Evolutionary conservation across 2,888 invertebrate genomes (phyloP), one percentile per base, ranked within the genome.

Genomic region (Trissonchulus sp.): DNA sequence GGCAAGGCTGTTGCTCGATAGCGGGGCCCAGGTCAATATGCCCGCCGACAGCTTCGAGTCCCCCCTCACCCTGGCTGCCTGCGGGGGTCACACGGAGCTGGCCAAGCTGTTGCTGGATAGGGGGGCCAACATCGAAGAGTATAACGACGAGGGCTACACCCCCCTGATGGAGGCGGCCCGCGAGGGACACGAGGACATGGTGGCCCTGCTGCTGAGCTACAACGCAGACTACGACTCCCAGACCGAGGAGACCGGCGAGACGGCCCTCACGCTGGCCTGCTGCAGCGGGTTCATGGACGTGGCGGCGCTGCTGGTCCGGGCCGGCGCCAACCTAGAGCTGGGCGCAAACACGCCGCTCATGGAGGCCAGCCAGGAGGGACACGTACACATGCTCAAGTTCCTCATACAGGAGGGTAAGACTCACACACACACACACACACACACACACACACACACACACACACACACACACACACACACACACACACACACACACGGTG

Each of bases 1-100:
- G 71, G 97, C 97, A 8, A 88, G 94, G 80, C 88, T 98, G 78
- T 88, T 99, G 79, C 88, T 99, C 30, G 96, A 98, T 87, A 94
- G 94, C 34, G 98, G 98, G 78, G 98, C 98, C 74, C 97, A 97
- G 89, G 94, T 95, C 76, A 99, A 99, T 87, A 96, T 99, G 95
- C 97, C 98, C 75, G 94, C 96, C 72, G 98, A 98, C 87, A 96
- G 97, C 86, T 98, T 98, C 87, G 99, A 99, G 88, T 98, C 97
- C 3, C 99, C 99, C 33, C 88, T 99, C 80, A 99, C 98, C 37
- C 88, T 99, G 80, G 99, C 99, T 74, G 97, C 98, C 69, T 98
- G 98, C 87, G 98, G 98, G 77, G 99, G 99, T 8, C 98, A 99
- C 86, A 94, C 96, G 74, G 97, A 98, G 85, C 88, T 99, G 82